Evolutionary conservation across 2,888 invertebrate genomes (phyloP), one percentile per base, ranked within the genome.

Genomic region (Apantesis nais): DNA sequence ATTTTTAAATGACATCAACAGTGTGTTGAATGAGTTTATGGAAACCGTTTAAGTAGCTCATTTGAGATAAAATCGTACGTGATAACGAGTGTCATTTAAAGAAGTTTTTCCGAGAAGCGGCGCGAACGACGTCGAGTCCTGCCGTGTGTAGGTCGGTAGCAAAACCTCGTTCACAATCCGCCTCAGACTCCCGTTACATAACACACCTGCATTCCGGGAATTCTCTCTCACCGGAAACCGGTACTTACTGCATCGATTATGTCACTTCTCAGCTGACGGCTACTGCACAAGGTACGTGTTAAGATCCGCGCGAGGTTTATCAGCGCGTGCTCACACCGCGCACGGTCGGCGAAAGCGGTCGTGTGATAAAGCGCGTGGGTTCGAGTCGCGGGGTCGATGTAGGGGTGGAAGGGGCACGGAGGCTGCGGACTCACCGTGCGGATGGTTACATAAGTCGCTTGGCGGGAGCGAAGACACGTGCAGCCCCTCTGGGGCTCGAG

Each of bases 181-280:
- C 34, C 69, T 66, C 34, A 61, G 58, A 72, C 68, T 89, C 90
- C 92, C 91, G 92, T 93, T 93, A 93, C 86, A 90, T 93, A 93
- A 93, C 91, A 82, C 89, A 91, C 90, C 89, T 91, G 90, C 89
- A 90, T 89, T 86, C 89, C 87, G 83, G 85, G 83, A 85, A 85
- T 86, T 86, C 78, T 83, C 88, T 89, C 89, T 89, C 87, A 87
- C 86, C 88, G 83, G 84, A 86, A 89, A 92, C 91, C 90, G 90
- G 91, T 92, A 92, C 91, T 93, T 92, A 92, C 93, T 93, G 93
- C 92, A 91, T 93, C 89, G 92, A 93, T 93, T 93, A 92, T 93
- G 90, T 93, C 93, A 92, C 92, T 88, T 90, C 90, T 89, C 93
- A 93, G 93, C 92, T 93, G 93, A 90, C 85, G 88, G 85, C 85